These are phyloP conservation scores for Agrypnus murinus DNA, from an alignment of 2,888 invertebrate genomes.

Conservation along the genomic window DNA sequence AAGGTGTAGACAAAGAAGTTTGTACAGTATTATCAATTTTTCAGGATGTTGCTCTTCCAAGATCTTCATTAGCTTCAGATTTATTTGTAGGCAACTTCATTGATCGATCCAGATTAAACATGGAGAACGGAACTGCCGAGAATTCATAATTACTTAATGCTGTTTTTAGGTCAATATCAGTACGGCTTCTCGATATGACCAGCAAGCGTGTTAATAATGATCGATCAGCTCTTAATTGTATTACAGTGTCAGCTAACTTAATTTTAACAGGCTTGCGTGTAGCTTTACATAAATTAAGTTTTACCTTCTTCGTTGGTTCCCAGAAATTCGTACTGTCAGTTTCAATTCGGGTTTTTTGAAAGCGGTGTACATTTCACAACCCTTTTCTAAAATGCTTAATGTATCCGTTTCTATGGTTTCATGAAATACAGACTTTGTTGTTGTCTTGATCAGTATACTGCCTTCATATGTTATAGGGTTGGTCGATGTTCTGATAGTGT, in stretches of 20 bases:
- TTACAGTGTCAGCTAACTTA: conserved; percentile 10
- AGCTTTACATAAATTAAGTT: conserved; percentile 4
- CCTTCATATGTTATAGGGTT: conserved; percentile 10
- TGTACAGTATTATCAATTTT: too few species aligned
- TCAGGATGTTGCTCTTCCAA: too few species aligned
- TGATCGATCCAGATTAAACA: conserved; percentile 1
- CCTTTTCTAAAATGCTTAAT: neutral
- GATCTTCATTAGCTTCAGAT: too few species aligned
- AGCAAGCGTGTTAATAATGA: conserved; percentile 2
- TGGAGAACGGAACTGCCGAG: conserved; percentile 2
- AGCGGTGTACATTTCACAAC: conserved; percentile 10
- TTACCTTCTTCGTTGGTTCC: neutral
- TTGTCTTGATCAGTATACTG: neutral
- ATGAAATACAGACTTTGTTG: conserved; percentile 1
- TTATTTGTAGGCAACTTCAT: too few species aligned
- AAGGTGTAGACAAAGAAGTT: too few species aligned
- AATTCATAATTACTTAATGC: conserved; percentile 7
- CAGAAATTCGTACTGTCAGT: neutral
- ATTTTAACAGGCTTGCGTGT: conserved; percentile 1
- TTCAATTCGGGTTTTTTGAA: too few species aligned
- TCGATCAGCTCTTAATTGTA: conserved; percentile 5
- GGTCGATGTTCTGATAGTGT: conserved; percentile 7
- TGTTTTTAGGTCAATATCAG: conserved; percentile 7
- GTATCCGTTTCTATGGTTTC: conserved; percentile 8
- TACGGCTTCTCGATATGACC: conserved; percentile 5